A percentile compares a stretch with the other conserved stretches of the same genome.
phyloP scores from a whole-genome alignment of 1,140 invertebrate species.

The Aradophagus sp. region DNA sequence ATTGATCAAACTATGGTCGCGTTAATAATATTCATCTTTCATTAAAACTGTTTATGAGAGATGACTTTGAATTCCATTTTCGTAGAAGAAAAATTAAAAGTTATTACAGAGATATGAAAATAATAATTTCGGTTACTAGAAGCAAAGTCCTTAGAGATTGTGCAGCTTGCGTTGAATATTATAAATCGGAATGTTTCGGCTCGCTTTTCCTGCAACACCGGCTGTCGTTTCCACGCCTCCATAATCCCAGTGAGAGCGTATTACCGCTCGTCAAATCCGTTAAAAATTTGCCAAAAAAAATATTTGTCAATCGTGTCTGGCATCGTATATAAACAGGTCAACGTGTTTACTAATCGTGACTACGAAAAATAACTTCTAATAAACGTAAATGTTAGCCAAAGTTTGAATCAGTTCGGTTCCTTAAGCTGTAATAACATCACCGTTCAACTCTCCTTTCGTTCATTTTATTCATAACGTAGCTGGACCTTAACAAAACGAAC shows the following conservation, averaged over 20 bases:
- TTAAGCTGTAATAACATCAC: constrained; percentile 51
- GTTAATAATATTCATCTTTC: too few relatives aligned
- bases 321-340: constrained; percentile 73
- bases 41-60: too few relatives aligned
- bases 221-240: constrained; percentile 55
- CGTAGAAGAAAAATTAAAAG: not conserved
- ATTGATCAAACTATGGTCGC: too few relatives aligned
- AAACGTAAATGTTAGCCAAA: constrained; percentile 18
- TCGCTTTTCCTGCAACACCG: constrained; percentile 19
- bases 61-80: too few relatives aligned
- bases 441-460: not conserved
- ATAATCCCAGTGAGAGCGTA: constrained; percentile 66
- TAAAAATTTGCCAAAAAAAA: constrained; percentile 69
- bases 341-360: constrained; percentile 59
- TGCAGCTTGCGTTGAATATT: constrained; percentile 35
- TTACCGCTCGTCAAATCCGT: constrained; percentile 62
- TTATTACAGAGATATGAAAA: constrained; percentile 9
- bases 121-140: too few relatives aligned
- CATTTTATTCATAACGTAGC: constrained; percentile 35
- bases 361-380: constrained; percentile 38
- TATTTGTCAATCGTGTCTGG: constrained; percentile 73
- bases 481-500: constrained; percentile 9
- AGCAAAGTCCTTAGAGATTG: too few relatives aligned
- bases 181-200: constrained; percentile 36
- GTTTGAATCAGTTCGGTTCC: constrained; percentile 26